These are phyloP conservation scores for Delphinus delphis DNA, from an alignment of 2,113 vertebrate genomes.

Conservation along the genomic window DNA sequence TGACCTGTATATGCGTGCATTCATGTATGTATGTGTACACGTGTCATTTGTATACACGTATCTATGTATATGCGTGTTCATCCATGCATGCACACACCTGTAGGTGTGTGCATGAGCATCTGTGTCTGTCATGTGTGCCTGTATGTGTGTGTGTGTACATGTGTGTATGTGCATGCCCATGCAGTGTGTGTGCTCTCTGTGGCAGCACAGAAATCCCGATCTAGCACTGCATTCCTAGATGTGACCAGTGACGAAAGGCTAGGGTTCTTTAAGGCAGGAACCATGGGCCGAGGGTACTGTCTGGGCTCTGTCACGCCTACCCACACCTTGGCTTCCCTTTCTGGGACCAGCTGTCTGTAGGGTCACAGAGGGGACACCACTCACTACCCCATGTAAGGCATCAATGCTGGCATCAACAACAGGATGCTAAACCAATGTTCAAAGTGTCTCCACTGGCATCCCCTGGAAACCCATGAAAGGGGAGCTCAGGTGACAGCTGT, in stretches of 20 bases:
- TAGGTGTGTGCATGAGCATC: too few species aligned
- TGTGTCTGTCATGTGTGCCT: background rate
- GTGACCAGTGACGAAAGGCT: background rate
- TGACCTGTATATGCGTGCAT: rapidly evolving
- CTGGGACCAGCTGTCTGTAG: background rate
- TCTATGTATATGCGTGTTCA: background rate
- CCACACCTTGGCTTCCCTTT: background rate
- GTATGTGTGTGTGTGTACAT: rapidly evolving
- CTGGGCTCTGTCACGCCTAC: background rate
- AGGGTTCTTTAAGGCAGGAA: background rate
- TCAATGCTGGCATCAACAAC: too few species aligned
- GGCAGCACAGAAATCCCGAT: background rate
- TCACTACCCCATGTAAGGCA: rapidly evolving
- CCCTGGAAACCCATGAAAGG: background rate
- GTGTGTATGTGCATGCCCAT: rapidly evolving
- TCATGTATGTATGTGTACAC: rapidly evolving
- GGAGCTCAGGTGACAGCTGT: background rate
- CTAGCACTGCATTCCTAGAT: background rate
- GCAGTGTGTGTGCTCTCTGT: too few species aligned
- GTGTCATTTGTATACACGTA: too few species aligned
- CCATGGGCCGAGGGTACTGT: rapidly evolving
- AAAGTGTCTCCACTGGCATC: rapidly evolving
- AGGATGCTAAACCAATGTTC: background rate
- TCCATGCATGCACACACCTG: background rate
- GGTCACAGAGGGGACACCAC: background rate